Percentiles rank a stretch among this genome's conserved stretches.
Conservation (phyloP, 2,113 vertebrate species). For the Hoplias malabaricus region DNA sequence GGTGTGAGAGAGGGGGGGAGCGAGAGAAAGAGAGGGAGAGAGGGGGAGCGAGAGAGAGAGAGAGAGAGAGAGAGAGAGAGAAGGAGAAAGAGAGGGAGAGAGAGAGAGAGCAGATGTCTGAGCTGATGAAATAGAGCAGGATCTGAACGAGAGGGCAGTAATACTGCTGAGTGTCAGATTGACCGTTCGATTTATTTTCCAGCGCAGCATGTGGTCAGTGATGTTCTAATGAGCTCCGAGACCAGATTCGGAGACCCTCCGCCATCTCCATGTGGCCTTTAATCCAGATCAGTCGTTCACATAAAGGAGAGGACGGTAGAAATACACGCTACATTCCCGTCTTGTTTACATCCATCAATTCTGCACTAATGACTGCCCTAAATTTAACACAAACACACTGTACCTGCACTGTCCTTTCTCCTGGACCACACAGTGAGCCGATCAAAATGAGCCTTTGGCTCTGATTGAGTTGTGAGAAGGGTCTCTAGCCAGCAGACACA, state of each 20-base stretch:
- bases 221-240: conserved; percentile 24
- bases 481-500: no score
- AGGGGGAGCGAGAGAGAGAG: not conserved
- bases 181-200: conserved; percentile 7
- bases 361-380: conserved; percentile 15
- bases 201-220: conserved; percentile 1
- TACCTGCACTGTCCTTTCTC: no score
- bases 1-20: not conserved
- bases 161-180: conserved; percentile 10
- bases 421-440: no score
- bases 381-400: no score
- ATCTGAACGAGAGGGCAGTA: conserved; percentile 10
- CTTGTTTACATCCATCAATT: conserved; percentile 39
- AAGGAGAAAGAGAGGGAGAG: not conserved
- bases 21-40: not conserved
- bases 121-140: not conserved
- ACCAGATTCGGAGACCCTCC: conserved; percentile 3
- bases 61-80: not conserved
- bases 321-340: conserved; percentile 14
- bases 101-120: not conserved
- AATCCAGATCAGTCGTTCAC: conserved; percentile 31
- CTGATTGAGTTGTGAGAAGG: no score
- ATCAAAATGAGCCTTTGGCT: no score
- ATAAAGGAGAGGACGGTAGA: conserved; percentile 21
- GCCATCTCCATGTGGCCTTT: conserved; percentile 10